Conservation (phyloP, 2,797 vertebrate genomes). For the Microhierax caerulescens region DNA sequence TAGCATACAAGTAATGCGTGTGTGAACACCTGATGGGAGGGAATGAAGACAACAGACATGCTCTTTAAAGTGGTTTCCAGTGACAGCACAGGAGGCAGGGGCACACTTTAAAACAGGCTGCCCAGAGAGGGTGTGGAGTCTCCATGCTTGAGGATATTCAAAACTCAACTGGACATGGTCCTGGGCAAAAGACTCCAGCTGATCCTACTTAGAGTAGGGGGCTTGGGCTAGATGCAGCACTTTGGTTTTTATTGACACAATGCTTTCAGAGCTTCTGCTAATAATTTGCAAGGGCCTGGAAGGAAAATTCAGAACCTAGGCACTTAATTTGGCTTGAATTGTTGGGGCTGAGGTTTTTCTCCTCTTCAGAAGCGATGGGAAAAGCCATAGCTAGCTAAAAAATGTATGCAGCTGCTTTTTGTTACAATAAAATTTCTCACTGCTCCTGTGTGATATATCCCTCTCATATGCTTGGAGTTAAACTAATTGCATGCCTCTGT, state of each 20-base stretch:
- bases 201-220: background rate
- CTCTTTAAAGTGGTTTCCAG: background rate
- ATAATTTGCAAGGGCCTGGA: background rate
- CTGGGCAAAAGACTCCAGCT: background rate
- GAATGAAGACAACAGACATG: background rate
- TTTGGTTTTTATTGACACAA: background rate
- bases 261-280: background rate
- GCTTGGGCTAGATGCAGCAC: background rate
- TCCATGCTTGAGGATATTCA: background rate
- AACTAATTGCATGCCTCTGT: background rate
- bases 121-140: background rate
- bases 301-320: background rate
- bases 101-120: background rate
- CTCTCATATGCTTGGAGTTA: background rate
- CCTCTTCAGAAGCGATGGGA: background rate
- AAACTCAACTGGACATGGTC: accelerated
- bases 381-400: background rate
- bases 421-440: background rate
- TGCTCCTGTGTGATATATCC: background rate
- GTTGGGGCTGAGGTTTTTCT: background rate
- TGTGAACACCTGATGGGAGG: background rate
- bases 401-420: background rate
- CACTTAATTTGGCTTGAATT: background rate
- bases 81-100: background rate
- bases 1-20: background rate